Evolutionary conservation across 2,888 invertebrate species (phyloP).

Genomic region (Aspidiotus rigidus): DNA sequence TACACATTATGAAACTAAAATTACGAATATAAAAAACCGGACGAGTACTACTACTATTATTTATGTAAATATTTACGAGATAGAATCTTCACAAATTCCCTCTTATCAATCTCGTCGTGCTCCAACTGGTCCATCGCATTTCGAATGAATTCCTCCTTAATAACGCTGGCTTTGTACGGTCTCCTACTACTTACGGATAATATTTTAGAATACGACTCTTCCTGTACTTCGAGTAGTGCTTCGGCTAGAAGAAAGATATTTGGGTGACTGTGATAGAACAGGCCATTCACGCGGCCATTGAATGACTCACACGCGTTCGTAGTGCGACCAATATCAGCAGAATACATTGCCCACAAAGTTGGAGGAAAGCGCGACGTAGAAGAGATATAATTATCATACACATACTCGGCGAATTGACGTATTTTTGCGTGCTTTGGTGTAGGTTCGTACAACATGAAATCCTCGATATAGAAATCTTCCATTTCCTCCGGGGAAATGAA

Average conservation of each 20-base stretch:
- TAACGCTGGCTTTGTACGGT: neutral
- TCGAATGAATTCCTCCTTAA: neutral
- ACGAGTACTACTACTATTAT: neutral
- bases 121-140: neutral
- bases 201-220: neutral
- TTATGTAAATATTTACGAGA: neutral
- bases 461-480: slow-evolving; percentile 1
- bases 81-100: neutral
- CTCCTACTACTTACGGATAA: neutral
- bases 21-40: too few species aligned
- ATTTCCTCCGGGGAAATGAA: neutral
- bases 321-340: neutral
- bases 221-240: neutral
- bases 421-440: neutral
- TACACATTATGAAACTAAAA: too few species aligned
- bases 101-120: neutral
- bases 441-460: neutral
- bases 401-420: neutral
- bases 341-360: neutral
- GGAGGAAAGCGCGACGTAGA: neutral
- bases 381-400: neutral
- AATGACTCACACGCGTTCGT: slow-evolving; percentile 1
- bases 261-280: slow-evolving; percentile 6
- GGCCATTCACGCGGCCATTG: neutral
- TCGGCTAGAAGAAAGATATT: neutral